A percentile compares a stretch with the other conserved stretches of the same genome.
Evolutionary conservation across 2,888 invertebrate genomes (phyloP).

Genomic region (Drosophila mulleri): DNA sequence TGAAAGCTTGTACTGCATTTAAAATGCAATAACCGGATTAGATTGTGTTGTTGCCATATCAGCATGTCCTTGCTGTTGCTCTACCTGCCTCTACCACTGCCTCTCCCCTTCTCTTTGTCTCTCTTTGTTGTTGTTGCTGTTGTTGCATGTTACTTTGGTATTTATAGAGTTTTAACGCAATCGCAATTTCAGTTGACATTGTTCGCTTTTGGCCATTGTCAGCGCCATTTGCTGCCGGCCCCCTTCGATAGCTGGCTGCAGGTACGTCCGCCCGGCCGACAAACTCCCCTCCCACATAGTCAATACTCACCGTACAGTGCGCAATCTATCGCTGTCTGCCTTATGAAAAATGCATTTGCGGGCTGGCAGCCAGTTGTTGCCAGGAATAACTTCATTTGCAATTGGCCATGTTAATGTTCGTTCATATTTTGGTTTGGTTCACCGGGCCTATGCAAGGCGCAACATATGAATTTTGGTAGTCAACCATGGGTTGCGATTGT

Average conservation of each 20-base stretch:
- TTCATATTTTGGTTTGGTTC: slow-evolving; percentile 21
- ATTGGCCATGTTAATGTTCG: slow-evolving; percentile 46
- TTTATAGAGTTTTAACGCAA: slow-evolving; percentile 83
- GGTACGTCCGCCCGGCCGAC: slow-evolving; percentile 39
- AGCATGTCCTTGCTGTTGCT: slow-evolving; percentile 38
- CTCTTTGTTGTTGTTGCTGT: slow-evolving; percentile 30
- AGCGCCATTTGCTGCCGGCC: slow-evolving; percentile 32
- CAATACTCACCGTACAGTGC: slow-evolving; percentile 9
- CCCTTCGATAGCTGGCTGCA: slow-evolving; percentile 59
- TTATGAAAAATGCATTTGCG: slow-evolving; percentile 77
- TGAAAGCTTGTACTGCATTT: slow-evolving; percentile 72
- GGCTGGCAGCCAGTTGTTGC: slow-evolving; percentile 29
- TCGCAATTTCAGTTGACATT: slow-evolving; percentile 80
- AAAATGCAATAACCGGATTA: slow-evolving; percentile 83
- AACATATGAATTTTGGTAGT: slow-evolving; percentile 10
- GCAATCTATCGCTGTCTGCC: slow-evolving; percentile 62
- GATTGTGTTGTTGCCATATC: slow-evolving; percentile 73
- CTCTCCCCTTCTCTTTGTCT: background rate
- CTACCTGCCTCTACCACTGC: slow-evolving; percentile 7
- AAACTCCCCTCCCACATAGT: background rate
- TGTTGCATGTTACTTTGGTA: slow-evolving; percentile 76
- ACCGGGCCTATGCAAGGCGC: slow-evolving; percentile 4
- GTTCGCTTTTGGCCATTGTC: slow-evolving; percentile 67
- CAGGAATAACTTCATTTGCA: slow-evolving; percentile 44
- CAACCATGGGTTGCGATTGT: background rate